These are phyloP conservation scores for Thaumetopoea pityocampa DNA, from an alignment of 1,140 invertebrate species.

Conservation along the genomic window DNA sequence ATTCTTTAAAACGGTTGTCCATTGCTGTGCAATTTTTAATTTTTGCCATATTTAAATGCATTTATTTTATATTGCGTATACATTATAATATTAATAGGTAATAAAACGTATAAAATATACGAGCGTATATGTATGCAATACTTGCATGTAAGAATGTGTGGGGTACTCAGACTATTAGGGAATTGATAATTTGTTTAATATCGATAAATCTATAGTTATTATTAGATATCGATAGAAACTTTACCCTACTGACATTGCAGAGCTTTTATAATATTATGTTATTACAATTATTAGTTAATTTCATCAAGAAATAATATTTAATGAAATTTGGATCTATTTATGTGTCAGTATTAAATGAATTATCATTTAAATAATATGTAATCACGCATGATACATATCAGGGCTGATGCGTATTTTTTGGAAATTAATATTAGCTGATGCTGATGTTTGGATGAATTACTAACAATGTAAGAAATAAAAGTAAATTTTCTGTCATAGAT, in stretches of 20 bases:
- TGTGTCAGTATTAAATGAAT: too few species aligned
- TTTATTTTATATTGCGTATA: conserved; percentile 42
- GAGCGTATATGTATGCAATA: conserved; percentile 18
- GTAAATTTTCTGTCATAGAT: too few species aligned
- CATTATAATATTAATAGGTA: conserved; percentile 9
- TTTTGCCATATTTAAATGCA: conserved; percentile 57
- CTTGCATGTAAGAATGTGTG: conserved; percentile 49
- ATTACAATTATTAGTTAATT: not conserved
- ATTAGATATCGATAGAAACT: conserved; percentile 18
- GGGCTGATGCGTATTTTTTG: too few species aligned
- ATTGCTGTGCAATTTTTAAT: conserved; percentile 39
- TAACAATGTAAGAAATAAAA: too few species aligned
- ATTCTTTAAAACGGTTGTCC: too few species aligned
- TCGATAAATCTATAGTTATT: conserved; percentile 35
- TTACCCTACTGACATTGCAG: conserved; percentile 1
- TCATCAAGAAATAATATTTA: too few species aligned
- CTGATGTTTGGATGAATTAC: too few species aligned
- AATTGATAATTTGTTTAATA: conserved; percentile 48
- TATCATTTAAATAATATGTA: too few species aligned
- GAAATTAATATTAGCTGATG: too few species aligned
- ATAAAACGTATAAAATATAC: conserved; percentile 7
- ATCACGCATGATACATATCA: too few species aligned
- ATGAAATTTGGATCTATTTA: too few species aligned
- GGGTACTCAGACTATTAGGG: conserved; percentile 56
- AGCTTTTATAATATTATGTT: not conserved